Conservation (phyloP, 2,888 invertebrate species). For the Syritta pipiens region DNA sequence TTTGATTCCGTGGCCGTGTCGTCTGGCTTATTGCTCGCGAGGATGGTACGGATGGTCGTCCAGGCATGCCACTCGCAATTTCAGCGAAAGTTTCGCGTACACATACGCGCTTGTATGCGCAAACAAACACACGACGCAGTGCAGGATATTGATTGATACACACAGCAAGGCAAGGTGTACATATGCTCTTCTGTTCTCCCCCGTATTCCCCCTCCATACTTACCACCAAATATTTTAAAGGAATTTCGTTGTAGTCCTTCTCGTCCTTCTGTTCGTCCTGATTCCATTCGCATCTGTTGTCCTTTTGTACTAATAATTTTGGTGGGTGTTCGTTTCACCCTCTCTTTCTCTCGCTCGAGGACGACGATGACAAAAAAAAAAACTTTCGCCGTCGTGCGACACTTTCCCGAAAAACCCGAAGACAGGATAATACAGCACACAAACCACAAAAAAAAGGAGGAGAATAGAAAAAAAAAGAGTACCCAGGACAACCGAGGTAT, state of each 20-base stretch:
- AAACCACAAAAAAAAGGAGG: slow-evolving; percentile 15
- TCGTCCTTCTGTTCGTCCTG: slow-evolving; percentile 16
- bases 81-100: slow-evolving; percentile 66
- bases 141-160: slow-evolving; percentile 65
- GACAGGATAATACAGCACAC: slow-evolving; percentile 56
- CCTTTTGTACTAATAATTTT: slow-evolving; percentile 58
- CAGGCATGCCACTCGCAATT: slow-evolving; percentile 53
- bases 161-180: slow-evolving; percentile 11
- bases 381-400: slow-evolving; percentile 64
- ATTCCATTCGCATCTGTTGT: slow-evolving; percentile 57
- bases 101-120: slow-evolving; percentile 8
- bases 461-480: slow-evolving; percentile 31
- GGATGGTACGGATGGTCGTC: slow-evolving; percentile 32
- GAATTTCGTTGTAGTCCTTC: slow-evolving; percentile 46
- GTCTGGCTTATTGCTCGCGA: slow-evolving; percentile 16
- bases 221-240: slow-evolving; percentile 63
- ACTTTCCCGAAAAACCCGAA: slow-evolving; percentile 68
- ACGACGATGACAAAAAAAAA: slow-evolving; percentile 11
- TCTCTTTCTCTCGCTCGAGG: neutral
- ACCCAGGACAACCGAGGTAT: slow-evolving; percentile 66
- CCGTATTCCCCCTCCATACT: slow-evolving; percentile 22
- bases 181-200: slow-evolving; percentile 3
- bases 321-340: slow-evolving; percentile 43
- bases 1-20: slow-evolving; percentile 55
- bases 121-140: slow-evolving; percentile 36